phyloP scores from a whole-genome alignment of 92 coral and sea anemone genomes.

The Umimayanthus chanpuru region DNA sequence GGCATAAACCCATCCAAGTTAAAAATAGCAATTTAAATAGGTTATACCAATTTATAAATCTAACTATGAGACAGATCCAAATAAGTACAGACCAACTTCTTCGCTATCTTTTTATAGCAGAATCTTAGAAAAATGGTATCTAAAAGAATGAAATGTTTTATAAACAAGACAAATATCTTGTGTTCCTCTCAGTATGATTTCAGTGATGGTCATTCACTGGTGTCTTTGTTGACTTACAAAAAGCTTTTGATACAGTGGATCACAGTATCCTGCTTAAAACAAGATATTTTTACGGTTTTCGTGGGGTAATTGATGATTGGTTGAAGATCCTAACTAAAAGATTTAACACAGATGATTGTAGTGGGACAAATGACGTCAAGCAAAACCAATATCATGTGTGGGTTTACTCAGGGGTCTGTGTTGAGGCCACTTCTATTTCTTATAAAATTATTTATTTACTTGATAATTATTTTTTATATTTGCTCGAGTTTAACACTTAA shows the following conservation, averaged over 20 bases:
- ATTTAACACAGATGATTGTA: background rate
- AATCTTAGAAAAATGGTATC: constrained; percentile 43
- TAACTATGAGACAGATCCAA: too few species aligned
- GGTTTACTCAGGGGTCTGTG: background rate
- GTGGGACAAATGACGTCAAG: background rate
- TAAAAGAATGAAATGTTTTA: constrained; percentile 18
- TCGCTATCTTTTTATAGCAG: constrained; percentile 26
- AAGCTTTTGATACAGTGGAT: background rate
- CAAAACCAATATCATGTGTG: background rate
- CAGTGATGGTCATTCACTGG: constrained; percentile 25
- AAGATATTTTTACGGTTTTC: background rate
- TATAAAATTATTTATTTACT: too few species aligned
- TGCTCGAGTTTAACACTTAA: too few species aligned
- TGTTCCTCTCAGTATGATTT: constrained; percentile 33
- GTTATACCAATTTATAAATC: too few species aligned
- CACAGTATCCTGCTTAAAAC: background rate
- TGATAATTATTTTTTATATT: too few species aligned
- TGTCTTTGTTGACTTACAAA: background rate
- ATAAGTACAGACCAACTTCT: background rate
- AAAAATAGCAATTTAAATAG: too few species aligned
- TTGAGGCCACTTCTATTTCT: background rate
- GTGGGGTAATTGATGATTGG: background rate
- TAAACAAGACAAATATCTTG: constrained; percentile 22
- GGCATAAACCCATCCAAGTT: too few species aligned
- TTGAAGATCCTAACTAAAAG: background rate